Base-by-base conservation (phyloP, 2,888 invertebrate species). In the Tuberolachnus salignus region DNA sequence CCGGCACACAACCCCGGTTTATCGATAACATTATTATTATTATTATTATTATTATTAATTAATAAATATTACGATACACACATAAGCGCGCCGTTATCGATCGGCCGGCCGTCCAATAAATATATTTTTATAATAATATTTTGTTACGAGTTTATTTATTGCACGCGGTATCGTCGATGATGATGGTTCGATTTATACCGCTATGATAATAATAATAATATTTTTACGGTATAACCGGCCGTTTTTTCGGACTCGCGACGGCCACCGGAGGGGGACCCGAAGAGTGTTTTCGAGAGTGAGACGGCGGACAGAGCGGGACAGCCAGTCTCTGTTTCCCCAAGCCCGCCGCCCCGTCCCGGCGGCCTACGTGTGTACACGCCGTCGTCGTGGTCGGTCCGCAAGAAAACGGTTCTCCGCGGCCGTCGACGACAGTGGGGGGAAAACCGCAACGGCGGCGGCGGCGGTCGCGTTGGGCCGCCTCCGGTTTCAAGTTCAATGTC, bases 401-500 rank as follows among this genome's bases (percentile, higher is more conserved):
- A 59, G 67, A 78, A 69, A 69, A 67, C 67, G 42, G 73, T 73
- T 59, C 71, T 59, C 59, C 57, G 6, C 34, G 21, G 42, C 13
- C n/a, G 42, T 46, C 4, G 63, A 19, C 42, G 51, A 19, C 3
- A 64, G 51, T 23, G 51, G 55, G 55, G 70, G n/a, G 51, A 53
- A 21, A 44, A 51, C 44, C 46, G 34, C 34, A 49, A 46, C 26
- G 21, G 34, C 55, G 57, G 59, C 44, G 26, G 59, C 34, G 21
- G 46, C 51, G 51, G 10, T n/a, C n/a, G n/a, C 53, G 44, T 44
- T 10, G 59, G 78, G 57, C 67, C 78, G 67, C 67, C 51, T 61
- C 53, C 4, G 67, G 75, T 67, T 78, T 78, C 78, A 78, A 78
- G 78, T 78, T 78, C 78, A 78, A 78, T 78, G 75, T 67, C 75